Evolutionary conservation across 1,140 invertebrate genomes (phyloP).

Genomic region (Cotesia chilonis): DNA sequence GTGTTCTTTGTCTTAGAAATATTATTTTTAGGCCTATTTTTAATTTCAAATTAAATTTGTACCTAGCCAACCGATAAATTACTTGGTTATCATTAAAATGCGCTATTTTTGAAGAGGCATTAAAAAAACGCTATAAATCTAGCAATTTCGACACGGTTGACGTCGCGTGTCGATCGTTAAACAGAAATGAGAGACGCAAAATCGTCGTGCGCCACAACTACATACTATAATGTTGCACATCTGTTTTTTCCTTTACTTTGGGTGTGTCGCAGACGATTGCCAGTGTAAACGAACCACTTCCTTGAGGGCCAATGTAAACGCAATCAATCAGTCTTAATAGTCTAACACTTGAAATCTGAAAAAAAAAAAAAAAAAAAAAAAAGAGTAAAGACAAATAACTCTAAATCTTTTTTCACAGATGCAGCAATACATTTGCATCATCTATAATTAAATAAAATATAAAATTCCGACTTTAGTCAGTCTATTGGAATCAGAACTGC

Average conservation of each 20-base stretch:
- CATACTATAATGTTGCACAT: no score
- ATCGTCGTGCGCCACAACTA: background rate
- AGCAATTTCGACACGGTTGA: constrained; percentile 40
- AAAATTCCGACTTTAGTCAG: background rate
- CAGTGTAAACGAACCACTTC: constrained; percentile 51
- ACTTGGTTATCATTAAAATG: background rate
- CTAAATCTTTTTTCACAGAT: no score
- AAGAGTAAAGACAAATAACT: background rate
- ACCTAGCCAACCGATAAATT: background rate
- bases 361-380: background rate
- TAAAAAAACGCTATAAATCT: constrained; percentile 18
- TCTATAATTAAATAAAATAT: background rate
- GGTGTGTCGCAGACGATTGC: constrained; percentile 50
- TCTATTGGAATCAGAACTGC: background rate
- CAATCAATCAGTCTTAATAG: constrained; percentile 1
- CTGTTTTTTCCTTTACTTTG: background rate
- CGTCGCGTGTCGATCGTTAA: constrained; percentile 45
- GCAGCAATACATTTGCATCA: no score
- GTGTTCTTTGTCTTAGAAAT: no score
- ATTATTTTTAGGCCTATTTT: no score
- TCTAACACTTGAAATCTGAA: background rate
- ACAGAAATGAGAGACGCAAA: constrained; percentile 8
- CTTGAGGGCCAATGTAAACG: constrained; percentile 15
- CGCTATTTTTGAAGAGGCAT: background rate
- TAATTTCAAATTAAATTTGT: no score